Conservation (phyloP, 2,888 invertebrate genomes). For the Resseliella maxima region DNA sequence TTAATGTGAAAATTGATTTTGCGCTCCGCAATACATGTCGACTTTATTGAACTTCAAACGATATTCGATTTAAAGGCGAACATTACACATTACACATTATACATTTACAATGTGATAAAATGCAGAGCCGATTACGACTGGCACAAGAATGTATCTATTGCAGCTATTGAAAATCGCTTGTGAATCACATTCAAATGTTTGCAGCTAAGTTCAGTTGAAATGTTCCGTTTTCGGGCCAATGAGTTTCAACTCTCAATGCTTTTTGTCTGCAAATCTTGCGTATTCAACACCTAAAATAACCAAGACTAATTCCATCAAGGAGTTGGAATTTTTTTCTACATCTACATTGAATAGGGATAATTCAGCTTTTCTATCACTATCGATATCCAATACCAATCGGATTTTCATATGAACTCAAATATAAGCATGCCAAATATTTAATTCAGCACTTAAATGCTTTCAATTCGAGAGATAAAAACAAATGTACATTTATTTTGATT, state of each 20-base stretch:
- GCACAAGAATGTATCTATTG: not conserved
- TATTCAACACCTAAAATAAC: not conserved
- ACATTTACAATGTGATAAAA: constrained; percentile 43
- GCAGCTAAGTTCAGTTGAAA: not conserved
- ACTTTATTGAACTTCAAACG: constrained; percentile 10
- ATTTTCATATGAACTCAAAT: not conserved
- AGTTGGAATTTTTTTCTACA: not conserved
- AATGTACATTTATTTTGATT: no score
- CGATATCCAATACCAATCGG: not conserved
- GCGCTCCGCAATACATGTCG: not conserved
- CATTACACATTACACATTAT: constrained; percentile 17
- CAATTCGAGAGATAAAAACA: no score
- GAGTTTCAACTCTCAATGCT: not conserved
- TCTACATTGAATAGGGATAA: not conserved
- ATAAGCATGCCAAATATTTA: not conserved
- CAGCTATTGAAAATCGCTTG: constrained; percentile 27
- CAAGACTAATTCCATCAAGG: not conserved
- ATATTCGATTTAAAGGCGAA: not conserved
- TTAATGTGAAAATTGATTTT: constrained; percentile 54
- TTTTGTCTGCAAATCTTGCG: not conserved
- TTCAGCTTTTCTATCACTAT: not conserved
- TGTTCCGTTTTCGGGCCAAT: not conserved
- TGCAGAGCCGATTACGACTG: constrained; percentile 7
- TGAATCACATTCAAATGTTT: not conserved
- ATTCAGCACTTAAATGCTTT: no score